phyloP scores from a whole-genome alignment of 2,888 invertebrate species.

The Cotesia congregata region DNA sequence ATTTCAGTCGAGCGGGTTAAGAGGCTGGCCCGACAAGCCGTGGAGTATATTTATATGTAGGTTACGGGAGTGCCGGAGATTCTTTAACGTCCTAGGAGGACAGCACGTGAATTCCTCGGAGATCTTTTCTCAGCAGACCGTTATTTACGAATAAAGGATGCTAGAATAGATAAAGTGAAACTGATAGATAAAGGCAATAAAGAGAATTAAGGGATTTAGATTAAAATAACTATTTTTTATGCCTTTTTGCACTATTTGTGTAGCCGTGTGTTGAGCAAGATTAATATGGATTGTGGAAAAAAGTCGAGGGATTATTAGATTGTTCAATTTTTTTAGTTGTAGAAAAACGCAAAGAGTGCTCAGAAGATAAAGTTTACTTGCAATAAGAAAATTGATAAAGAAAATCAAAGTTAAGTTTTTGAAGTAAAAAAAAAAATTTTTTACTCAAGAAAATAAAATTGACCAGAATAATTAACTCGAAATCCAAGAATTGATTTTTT shows the following conservation, averaged over 20 bases:
- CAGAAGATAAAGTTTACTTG: too few species aligned
- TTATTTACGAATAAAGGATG: not conserved
- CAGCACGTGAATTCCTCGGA: conserved; percentile 55
- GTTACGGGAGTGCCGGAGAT: conserved; percentile 50
- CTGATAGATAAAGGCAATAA: not conserved
- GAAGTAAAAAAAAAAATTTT: too few species aligned
- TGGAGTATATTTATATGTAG: conserved; percentile 37
- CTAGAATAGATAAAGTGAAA: not conserved
- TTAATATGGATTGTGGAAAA: too few species aligned
- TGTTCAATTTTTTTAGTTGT: too few species aligned
- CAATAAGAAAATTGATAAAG: too few species aligned
- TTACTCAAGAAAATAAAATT: too few species aligned
- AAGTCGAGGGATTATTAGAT: too few species aligned
- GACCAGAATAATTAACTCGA: too few species aligned
- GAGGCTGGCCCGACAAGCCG: conserved; percentile 20
- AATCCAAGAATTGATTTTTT: too few species aligned
- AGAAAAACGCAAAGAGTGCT: too few species aligned
- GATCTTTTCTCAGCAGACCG: conserved; percentile 28
- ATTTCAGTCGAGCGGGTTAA: conserved; percentile 33
- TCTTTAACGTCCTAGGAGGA: conserved; percentile 50
- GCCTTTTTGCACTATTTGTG: not conserved
- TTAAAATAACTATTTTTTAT: not conserved
- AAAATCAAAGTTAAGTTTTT: too few species aligned
- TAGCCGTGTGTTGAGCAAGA: too few species aligned
- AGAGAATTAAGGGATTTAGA: not conserved